Evolutionary conservation across 35 echinoderm and acorn worm genomes (phyloP).

Genomic region (Apostichopus californicus): DNA sequence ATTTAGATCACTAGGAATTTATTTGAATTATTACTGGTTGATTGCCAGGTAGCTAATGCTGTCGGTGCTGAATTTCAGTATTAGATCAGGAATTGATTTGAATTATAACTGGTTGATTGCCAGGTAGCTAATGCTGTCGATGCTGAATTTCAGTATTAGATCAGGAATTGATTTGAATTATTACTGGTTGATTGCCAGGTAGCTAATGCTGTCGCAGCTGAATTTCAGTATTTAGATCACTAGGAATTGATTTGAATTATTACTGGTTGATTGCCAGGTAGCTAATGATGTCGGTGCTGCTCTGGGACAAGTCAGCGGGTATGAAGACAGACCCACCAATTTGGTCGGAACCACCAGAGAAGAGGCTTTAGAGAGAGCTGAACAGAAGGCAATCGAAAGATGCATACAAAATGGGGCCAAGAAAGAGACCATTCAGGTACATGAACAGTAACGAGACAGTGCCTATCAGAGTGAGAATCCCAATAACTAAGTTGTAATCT

Average conservation of each 20-base stretch:
- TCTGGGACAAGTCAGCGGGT: slow-evolving; percentile 85
- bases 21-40: not conserved
- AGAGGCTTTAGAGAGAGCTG: slow-evolving; percentile 60
- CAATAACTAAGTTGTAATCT: no score
- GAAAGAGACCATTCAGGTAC: slow-evolving; percentile 67
- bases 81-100: no score
- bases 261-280: slow-evolving; percentile 47
- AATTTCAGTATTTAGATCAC: no score
- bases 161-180: no score
- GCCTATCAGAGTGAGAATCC: no score
- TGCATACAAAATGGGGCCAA: slow-evolving; percentile 70
- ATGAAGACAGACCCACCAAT: slow-evolving; percentile 62
- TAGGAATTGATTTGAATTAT: no score
- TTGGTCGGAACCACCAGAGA: slow-evolving; percentile 60
- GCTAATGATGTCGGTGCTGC: slow-evolving; percentile 91
- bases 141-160: no score
- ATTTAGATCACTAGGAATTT: no score
- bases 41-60: slow-evolving; percentile 83
- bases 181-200: slow-evolving; percentile 47
- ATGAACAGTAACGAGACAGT: not conserved
- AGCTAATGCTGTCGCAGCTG: slow-evolving; percentile 92
- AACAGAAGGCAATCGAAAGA: slow-evolving; percentile 60
- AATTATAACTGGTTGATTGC: not conserved
- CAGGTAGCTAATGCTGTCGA: slow-evolving; percentile 93
- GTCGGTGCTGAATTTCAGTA: slow-evolving; percentile 82